A percentile compares a stretch with the other conserved stretches of the same genome.
phyloP scores from a whole-genome alignment of 1,140 invertebrate genomes.

The Drosophila setifemur region DNA sequence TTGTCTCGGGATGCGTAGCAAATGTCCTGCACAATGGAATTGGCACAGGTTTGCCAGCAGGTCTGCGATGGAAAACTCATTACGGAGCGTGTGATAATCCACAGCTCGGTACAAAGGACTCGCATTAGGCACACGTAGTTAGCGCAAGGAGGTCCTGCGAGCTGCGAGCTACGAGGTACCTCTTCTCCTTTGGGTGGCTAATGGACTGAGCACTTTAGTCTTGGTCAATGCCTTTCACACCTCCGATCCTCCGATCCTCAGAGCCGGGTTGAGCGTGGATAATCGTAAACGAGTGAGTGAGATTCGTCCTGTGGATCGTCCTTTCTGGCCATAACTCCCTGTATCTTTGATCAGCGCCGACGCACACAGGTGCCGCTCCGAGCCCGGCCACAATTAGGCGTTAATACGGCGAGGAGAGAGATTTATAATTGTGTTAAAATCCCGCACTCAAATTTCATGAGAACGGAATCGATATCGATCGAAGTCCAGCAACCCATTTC shows the following conservation, averaged over 20 bases:
- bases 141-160: slow-evolving; percentile 66
- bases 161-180: neutral
- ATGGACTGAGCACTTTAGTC: slow-evolving; percentile 73
- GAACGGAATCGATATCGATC: slow-evolving; percentile 53
- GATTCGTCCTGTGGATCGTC: slow-evolving; percentile 28
- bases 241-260: slow-evolving; percentile 45
- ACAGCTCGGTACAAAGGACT: slow-evolving; percentile 57
- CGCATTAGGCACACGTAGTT: slow-evolving; percentile 78
- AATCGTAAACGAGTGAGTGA: slow-evolving; percentile 58
- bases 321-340: slow-evolving; percentile 9
- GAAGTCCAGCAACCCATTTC: slow-evolving; percentile 4
- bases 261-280: too few species aligned
- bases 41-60: slow-evolving; percentile 77
- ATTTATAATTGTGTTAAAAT: slow-evolving; percentile 80
- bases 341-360: slow-evolving; percentile 64
- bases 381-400: slow-evolving; percentile 65
- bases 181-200: slow-evolving; percentile 65
- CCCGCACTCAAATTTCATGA: slow-evolving; percentile 61
- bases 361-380: slow-evolving; percentile 56
- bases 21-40: slow-evolving; percentile 52
- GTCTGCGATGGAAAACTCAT: slow-evolving; percentile 57
- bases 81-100: slow-evolving; percentile 77
- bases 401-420: slow-evolving; percentile 63
- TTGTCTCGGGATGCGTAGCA: slow-evolving; percentile 62
- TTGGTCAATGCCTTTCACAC: slow-evolving; percentile 79